Conservation (phyloP, 2,113 vertebrate genomes). For the Salvelinus namaycush region DNA sequence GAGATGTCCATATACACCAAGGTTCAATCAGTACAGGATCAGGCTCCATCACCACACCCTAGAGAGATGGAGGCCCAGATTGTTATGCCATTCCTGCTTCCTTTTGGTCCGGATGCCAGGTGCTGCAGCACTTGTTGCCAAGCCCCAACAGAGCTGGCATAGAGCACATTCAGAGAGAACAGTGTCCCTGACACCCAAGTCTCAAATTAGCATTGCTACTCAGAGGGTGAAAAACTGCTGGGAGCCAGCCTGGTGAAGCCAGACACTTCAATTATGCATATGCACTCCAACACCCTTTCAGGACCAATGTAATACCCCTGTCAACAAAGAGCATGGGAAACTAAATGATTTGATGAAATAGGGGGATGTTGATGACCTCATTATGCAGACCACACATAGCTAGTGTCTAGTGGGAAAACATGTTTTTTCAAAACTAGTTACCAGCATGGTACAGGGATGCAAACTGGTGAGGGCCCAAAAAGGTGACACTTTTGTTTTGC, state of each 20-base stretch:
- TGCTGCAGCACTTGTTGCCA: constrained; percentile 24
- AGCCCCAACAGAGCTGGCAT: constrained; percentile 43
- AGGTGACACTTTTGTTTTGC: too few relatives aligned
- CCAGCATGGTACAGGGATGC: too few relatives aligned
- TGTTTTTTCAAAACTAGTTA: too few relatives aligned
- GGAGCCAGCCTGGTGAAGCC: constrained; percentile 32
- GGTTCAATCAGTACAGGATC: too few relatives aligned
- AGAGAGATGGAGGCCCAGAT: constrained; percentile 26
- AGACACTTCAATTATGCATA: background rate
- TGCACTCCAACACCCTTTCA: background rate
- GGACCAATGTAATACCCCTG: background rate
- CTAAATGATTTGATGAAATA: too few relatives aligned
- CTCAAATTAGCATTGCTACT: constrained; percentile 43
- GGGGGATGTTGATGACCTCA: too few relatives aligned
- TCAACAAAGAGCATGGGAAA: constrained; percentile 2
- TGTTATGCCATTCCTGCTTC: constrained; percentile 2
- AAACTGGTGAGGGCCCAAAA: too few relatives aligned
- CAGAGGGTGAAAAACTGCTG: constrained; percentile 34
- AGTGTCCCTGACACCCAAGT: constrained; percentile 40
- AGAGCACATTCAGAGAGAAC: constrained; percentile 28
- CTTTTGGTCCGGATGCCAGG: constrained; percentile 19
- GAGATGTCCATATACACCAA: background rate
- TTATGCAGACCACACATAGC: too few relatives aligned
- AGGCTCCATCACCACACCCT: background rate
- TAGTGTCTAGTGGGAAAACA: too few relatives aligned